Conservation (phyloP, 2,888 invertebrate species). For the Ischnus inquisitorius region DNA sequence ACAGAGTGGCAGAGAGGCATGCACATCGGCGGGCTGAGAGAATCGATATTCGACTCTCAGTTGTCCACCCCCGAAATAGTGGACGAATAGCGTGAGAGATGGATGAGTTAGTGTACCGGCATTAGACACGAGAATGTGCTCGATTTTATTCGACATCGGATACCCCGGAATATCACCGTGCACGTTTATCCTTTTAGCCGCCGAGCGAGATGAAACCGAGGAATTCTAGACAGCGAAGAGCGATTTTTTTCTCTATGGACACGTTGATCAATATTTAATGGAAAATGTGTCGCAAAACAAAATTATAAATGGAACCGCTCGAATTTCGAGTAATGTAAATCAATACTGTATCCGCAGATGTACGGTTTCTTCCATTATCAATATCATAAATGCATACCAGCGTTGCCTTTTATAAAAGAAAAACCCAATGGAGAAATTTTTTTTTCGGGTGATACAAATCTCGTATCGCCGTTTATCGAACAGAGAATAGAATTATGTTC, state of each 20-base stretch:
- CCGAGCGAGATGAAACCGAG: constrained; percentile 52
- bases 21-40: constrained; percentile 37
- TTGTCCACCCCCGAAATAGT: constrained; percentile 53
- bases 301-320: no score
- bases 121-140: constrained; percentile 36
- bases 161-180: constrained; percentile 57
- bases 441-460: no score
- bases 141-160: constrained; percentile 61
- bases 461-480: not conserved
- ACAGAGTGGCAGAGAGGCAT: constrained; percentile 10
- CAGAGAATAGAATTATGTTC: not conserved
- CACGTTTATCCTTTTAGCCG: constrained; percentile 63
- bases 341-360: no score
- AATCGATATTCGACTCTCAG: constrained; percentile 58
- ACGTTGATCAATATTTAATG: no score
- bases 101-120: constrained; percentile 27
- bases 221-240: constrained; percentile 31
- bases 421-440: no score
- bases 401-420: not conserved
- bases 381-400: not conserved
- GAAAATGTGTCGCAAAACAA: no score
- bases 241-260: not conserved
- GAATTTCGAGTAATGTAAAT: no score
- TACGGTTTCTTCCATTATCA: not conserved
- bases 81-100: constrained; percentile 37